A percentile compares a stretch with the other conserved stretches of the same genome.
These are phyloP conservation scores for Pardalotus punctatus DNA, from an alignment of 2,113 vertebrate species.

Conservation along the genomic window DNA sequence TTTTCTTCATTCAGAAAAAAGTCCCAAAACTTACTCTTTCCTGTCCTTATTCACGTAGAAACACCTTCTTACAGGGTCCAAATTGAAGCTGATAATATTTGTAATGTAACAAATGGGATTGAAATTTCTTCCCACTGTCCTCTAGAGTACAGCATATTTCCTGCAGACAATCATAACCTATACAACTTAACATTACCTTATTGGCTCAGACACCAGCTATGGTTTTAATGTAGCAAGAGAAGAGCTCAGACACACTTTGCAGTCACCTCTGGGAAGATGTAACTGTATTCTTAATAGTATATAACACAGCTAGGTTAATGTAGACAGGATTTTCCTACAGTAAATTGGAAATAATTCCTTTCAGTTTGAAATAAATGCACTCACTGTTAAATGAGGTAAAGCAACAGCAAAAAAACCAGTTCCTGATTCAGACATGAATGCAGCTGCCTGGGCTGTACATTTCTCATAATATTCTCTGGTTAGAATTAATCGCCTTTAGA, in stretches of 20 bases:
- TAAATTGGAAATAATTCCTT: background rate
- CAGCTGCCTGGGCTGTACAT: background rate
- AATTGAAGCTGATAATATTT: background rate
- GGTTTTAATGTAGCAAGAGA: background rate
- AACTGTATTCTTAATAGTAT: background rate
- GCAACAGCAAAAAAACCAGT: background rate
- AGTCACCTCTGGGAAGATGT: background rate
- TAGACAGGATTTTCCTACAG: background rate
- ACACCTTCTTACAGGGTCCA: background rate
- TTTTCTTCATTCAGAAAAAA: background rate
- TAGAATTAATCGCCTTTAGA: background rate
- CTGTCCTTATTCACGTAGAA: background rate
- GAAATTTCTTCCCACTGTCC: background rate
- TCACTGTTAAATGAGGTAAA: background rate
- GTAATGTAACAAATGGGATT: background rate
- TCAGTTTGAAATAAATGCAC: background rate
- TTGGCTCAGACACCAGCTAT: background rate
- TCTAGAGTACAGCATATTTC: background rate
- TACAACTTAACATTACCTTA: background rate
- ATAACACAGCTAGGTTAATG: background rate
- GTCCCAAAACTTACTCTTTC: background rate
- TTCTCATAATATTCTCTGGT: background rate
- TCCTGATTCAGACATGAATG: background rate
- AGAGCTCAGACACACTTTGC: background rate
- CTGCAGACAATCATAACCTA: background rate